Evolutionary conservation across 64 coral and sea anemone species (phyloP), one percentile per base, ranked within the genome.

Genomic region (Acropora yongei): DNA sequence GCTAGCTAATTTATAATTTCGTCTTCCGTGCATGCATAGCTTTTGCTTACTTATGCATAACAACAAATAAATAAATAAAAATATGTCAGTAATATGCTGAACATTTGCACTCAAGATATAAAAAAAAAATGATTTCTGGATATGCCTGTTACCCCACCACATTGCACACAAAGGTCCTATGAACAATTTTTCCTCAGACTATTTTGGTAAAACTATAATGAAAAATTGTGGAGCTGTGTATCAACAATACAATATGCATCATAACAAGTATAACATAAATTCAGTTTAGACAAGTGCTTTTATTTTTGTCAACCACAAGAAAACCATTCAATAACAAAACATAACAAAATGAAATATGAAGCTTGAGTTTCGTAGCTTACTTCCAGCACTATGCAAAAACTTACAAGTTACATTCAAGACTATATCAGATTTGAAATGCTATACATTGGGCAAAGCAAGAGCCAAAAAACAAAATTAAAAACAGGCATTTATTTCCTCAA

Each of bases 21-120:
- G 19, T 71, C 68, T 39, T 71, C 68, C 8, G 3, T 71, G 68
- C 68, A 41, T 71, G 68, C 68, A 20, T 71, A 71, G 39, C 68
- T 71, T 71, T 71, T 71, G 39, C 68, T 71, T 71, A 71, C 68
- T 20, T 1, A 71, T 71, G 68, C 68, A 71, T 71, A 71, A 71
- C 68, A 30, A 17, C 19, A 17, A 71, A 71, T 41, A 71, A 71
- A 39, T 6, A 71, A 71, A 71, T 71, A 71, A 2, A 71, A 40
- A 71, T n/a, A 71, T 19, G 39, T 71, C 68, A 71, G 68, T 71
- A 71, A 20, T 71, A 71, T 71, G 68, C 68, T 71, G 68, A 71
- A 71, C 68, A 30, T 8, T 71, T 71, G 68, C 68, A 71, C 68
- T 71, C 19, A 39, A 71, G 68, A 71, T 71, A 30, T 30, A 30